Evolutionary conservation across 2,888 invertebrate species (phyloP), one percentile per base, ranked within the genome.

Genomic region (Gibbula magus): DNA sequence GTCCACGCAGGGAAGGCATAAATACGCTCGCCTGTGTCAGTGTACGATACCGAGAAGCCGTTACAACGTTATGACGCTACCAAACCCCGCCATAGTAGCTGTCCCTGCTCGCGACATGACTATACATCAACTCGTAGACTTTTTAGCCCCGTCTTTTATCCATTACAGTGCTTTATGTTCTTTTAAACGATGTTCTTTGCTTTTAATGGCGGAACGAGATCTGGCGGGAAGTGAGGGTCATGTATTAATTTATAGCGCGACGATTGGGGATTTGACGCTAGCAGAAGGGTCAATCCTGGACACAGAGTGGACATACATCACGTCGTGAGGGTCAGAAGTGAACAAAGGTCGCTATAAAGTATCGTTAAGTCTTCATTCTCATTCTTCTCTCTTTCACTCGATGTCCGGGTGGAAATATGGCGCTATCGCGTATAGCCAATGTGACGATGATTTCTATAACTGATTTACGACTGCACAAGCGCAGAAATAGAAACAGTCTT

Each of bases 181-280:
- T 61, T 61, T 61, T 61, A 61, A 61, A 61, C 61, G 61, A 61
- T 61, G 61, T 61, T 61, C 61, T 61, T 61, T 61, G 61, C 61
- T 61, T 61, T 61, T 61, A 61, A 61, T 61, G 29, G 61, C 61
- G 29, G 61, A 29, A 61, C 16, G 13, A 18, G 61, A 29, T 29
- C 61, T 29, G 29, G 25, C 25, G 61, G 29, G 61, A 25, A 25
- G 25, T 25, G 61, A 29, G 29, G 25, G 61, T 61, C 61, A 29
- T 61, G 61, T 29, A 61, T 61, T 61, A 61, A 61, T 61, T 61
- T 61, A 61, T 61, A 22, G 61, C 61, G 29, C 61, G 61, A 61
- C 61, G 61, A 61, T 61, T 61, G 61, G 61, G 29, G 61, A 61
- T 61, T 61, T 25, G 61, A 29, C 29, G 61, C 61, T 29, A 61